phyloP scores from a whole-genome alignment of 2,113 vertebrate species.

The Helogale parvula region DNA sequence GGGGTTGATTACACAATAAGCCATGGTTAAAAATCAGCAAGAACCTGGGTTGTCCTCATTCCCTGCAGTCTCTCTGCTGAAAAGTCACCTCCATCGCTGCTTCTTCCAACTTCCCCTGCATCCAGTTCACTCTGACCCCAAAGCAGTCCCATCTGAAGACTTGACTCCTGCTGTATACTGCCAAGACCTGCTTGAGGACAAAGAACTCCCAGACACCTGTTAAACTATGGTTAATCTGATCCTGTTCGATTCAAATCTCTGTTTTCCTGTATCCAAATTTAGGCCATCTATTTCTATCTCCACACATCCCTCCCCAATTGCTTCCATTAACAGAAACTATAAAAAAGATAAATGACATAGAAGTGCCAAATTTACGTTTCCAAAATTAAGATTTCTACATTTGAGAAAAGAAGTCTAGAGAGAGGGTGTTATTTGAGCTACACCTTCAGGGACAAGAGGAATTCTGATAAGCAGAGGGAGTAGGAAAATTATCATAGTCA shows the following conservation, averaged over 20 bases:
- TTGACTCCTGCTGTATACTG: neutral
- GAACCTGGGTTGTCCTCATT: neutral
- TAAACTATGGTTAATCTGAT: neutral
- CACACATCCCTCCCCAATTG: neutral
- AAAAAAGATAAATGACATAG: neutral
- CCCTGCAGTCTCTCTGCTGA: neutral
- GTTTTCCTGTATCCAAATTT: neutral
- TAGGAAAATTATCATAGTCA: neutral
- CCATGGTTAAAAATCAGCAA: neutral
- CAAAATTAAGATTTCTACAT: slow-evolving; percentile 35
- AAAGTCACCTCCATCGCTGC: neutral
- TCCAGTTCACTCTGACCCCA: neutral
- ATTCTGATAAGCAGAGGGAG: neutral
- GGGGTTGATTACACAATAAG: neutral
- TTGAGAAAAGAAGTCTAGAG: neutral
- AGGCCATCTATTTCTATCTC: neutral
- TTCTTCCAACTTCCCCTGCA: neutral
- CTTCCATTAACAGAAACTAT: slow-evolving; percentile 40
- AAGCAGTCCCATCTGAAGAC: neutral
- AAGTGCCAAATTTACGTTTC: neutral
- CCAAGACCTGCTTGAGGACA: neutral
- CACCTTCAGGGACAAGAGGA: neutral
- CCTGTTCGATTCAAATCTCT: neutral
- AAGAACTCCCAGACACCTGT: neutral
- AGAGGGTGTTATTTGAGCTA: neutral